phyloP scores from a whole-genome alignment of 2,797 vertebrate species.

The Chelon labrosus region DNA sequence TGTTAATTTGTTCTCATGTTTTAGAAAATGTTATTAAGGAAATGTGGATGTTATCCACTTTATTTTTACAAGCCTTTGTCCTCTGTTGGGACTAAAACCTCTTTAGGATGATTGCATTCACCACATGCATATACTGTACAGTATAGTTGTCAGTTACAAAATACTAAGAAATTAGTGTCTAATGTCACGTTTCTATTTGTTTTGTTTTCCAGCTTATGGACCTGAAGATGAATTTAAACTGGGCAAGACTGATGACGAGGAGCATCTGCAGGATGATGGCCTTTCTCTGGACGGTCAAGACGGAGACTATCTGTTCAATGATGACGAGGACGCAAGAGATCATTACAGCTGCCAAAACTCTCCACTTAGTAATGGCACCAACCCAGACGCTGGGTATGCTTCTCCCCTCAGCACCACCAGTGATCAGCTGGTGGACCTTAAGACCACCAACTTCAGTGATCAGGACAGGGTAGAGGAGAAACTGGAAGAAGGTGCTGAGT shows the following conservation, averaged over 20 bases:
- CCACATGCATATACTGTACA: conserved; percentile 37
- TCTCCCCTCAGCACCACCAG: conserved; percentile 97
- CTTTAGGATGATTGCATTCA: conserved; percentile 74
- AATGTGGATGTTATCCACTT: conserved; percentile 82
- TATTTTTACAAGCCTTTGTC: conserved; percentile 83
- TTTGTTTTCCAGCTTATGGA: conserved; percentile 92
- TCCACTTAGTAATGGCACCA: conserved; percentile 95
- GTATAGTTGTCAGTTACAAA: too few relatives aligned
- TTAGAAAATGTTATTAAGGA: conserved; percentile 1
- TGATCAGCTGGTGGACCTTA: conserved; percentile 93
- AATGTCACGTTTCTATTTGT: conserved; percentile 52
- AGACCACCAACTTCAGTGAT: conserved; percentile 89
- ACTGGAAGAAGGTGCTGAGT: conserved; percentile 77
- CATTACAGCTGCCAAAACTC: conserved; percentile 95
- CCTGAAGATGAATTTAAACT: conserved; percentile 96
- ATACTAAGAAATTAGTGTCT: conserved; percentile 12
- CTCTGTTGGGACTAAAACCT: conserved; percentile 76
- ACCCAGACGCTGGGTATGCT: conserved; percentile 95
- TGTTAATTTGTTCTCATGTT: conserved; percentile 20
- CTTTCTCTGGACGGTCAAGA: conserved; percentile 93
- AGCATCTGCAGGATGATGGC: conserved; percentile 91
- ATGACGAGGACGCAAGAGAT: conserved; percentile 91
- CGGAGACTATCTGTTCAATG: conserved; percentile 91
- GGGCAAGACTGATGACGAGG: conserved; percentile 91
- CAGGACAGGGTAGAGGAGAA: conserved; percentile 88